A percentile compares a stretch with the other conserved stretches of the same genome.
Evolutionary conservation across 1,140 invertebrate genomes (phyloP).

Genomic region (Anastatus disparis): DNA sequence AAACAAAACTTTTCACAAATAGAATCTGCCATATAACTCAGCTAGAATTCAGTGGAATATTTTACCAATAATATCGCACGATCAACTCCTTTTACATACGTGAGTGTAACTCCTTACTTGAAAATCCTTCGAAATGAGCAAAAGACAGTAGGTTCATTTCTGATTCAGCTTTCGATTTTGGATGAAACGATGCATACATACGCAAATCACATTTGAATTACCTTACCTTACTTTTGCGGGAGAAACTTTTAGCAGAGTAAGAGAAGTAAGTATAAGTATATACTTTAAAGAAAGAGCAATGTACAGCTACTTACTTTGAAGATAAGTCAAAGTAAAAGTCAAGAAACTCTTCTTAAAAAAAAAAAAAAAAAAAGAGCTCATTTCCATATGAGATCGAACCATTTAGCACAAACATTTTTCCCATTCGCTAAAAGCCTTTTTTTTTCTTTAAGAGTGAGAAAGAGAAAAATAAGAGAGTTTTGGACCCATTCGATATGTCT

Average conservation of each 20-base stretch:
- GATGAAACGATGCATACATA: constrained; percentile 35
- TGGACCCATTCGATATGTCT: constrained; percentile 46
- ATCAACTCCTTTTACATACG: constrained; percentile 2
- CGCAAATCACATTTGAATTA: constrained; percentile 44
- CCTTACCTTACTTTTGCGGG: constrained; percentile 33
- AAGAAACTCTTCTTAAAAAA: no score
- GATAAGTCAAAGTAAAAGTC: constrained; percentile 49
- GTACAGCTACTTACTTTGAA: constrained; percentile 38
- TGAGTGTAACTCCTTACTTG: background rate
- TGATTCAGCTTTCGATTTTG: constrained; percentile 39
- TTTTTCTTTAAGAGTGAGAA: background rate
- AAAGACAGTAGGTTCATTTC: constrained; percentile 14
- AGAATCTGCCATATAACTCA: no score
- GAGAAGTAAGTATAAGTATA: background rate
- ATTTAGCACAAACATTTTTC: constrained; percentile 67
- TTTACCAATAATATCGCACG: constrained; percentile 25
- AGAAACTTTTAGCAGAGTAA: background rate
- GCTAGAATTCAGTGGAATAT: no score
- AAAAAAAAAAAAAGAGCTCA: constrained; percentile 45
- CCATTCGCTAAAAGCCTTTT: constrained; percentile 63
- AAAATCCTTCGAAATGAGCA: no score
- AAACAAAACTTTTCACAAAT: no score
- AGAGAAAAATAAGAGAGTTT: constrained; percentile 39
- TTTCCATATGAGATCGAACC: constrained; percentile 66
- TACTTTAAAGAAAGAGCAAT: background rate